Percentiles rank a stretch among this genome's conserved stretches.
phyloP scores from a whole-genome alignment of 2,888 invertebrate species.

The Dendrolimus pini region DNA sequence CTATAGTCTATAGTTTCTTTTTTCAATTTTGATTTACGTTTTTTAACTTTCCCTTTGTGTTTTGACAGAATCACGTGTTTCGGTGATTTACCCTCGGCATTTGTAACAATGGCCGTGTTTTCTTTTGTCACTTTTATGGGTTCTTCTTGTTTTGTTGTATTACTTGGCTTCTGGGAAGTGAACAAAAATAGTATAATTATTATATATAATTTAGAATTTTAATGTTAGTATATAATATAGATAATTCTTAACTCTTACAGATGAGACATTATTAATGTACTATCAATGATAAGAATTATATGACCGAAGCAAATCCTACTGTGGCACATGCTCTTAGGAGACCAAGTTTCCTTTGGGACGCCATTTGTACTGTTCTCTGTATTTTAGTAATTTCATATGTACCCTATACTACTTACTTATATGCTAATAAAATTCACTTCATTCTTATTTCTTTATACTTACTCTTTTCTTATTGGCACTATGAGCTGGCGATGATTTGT shows the following conservation, averaged over 20 bases:
- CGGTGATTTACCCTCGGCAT: conserved; percentile 75
- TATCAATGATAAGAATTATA: too few species aligned
- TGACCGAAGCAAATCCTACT: too few species aligned
- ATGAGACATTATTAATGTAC: too few species aligned
- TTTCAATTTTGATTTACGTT: conserved; percentile 76
- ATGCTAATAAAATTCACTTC: too few species aligned
- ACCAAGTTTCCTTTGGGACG: too few species aligned
- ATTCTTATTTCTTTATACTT: conserved; percentile 20
- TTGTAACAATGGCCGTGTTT: conserved; percentile 54
- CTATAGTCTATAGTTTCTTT: conserved; percentile 90
- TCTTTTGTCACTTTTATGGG: conserved; percentile 56
- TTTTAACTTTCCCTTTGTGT: conserved; percentile 67
- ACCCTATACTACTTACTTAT: too few species aligned
- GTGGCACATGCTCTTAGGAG: too few species aligned
- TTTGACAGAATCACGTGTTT: conserved; percentile 70
- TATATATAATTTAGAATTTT: not conserved
- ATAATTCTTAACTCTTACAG: too few species aligned
- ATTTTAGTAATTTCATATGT: too few species aligned
- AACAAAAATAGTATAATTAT: conserved; percentile 2
- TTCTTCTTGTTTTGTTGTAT: conserved; percentile 50
- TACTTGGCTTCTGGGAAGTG: conserved; percentile 51
- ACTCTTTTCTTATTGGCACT: conserved; percentile 68
- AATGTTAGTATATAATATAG: too few species aligned
- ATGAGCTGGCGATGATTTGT: conserved; percentile 62
- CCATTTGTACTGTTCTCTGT: too few species aligned